These are phyloP conservation scores for Sebastes taczanowskii DNA, from an alignment of 2,797 vertebrate genomes.

Conservation along the genomic window DNA sequence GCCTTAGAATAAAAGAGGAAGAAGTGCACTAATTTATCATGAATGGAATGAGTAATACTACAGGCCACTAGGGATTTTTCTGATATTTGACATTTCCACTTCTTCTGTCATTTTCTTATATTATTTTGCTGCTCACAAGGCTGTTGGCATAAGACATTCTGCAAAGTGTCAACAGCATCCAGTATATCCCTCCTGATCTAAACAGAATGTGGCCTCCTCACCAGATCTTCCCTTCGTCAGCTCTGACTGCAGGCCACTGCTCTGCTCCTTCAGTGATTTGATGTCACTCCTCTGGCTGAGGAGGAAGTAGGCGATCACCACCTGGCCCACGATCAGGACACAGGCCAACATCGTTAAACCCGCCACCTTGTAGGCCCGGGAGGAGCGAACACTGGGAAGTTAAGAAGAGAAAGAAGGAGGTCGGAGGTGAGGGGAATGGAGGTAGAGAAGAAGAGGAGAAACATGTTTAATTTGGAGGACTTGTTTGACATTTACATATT, in stretches of 20 bases:
- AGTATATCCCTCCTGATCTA: neutral
- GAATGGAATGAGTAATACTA: neutral
- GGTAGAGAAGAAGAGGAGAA: neutral
- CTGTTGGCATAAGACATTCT: neutral
- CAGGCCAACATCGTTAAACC: slow-evolving; percentile 86
- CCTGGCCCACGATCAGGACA: slow-evolving; percentile 89
- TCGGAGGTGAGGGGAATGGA: no score
- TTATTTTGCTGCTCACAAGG: neutral
- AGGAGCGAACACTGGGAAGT: slow-evolving; percentile 39
- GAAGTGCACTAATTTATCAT: neutral
- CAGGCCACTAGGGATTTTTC: neutral
- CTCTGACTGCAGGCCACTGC: slow-evolving; percentile 67
- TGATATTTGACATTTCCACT: neutral
- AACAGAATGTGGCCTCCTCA: slow-evolving; percentile 28
- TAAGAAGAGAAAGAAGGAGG: neutral
- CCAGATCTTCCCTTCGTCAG: slow-evolving; percentile 68
- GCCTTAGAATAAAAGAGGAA: neutral
- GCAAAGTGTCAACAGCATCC: no score
- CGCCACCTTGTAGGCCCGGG: slow-evolving; percentile 77
- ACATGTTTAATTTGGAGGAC: neutral
- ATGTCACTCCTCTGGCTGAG: slow-evolving; percentile 84
- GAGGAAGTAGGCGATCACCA: slow-evolving; percentile 85
- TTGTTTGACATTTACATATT: neutral
- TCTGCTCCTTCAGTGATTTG: slow-evolving; percentile 78
- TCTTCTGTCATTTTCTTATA: neutral